phyloP scores from a whole-genome alignment of 2,113 vertebrate genomes.

The Polypterus senegalus region DNA sequence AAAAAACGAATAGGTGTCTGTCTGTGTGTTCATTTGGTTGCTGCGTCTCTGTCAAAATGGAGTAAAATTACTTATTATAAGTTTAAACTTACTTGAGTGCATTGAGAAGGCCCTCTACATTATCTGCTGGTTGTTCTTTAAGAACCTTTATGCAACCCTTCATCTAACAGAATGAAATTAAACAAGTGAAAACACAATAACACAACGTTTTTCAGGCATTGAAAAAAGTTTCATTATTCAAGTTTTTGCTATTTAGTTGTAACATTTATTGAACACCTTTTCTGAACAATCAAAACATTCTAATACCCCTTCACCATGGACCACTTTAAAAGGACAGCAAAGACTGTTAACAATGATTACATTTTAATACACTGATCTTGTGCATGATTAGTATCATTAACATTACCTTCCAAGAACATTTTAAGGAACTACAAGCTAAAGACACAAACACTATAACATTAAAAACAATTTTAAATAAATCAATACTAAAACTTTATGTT shows the following conservation, averaged over 20 bases:
- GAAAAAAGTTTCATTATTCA: too few relatives aligned
- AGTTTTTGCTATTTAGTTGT: too few relatives aligned
- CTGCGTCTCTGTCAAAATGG: neutral
- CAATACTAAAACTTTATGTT: neutral
- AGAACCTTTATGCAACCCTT: conserved; percentile 97
- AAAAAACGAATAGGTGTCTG: neutral
- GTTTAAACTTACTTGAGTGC: conserved; percentile 78
- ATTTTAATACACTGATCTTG: too few relatives aligned
- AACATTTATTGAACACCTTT: too few relatives aligned
- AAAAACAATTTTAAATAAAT: neutral
- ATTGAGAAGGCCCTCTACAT: conserved; percentile 91
- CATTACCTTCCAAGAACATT: too few relatives aligned
- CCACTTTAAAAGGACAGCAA: too few relatives aligned
- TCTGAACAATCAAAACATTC: too few relatives aligned
- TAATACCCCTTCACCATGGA: too few relatives aligned
- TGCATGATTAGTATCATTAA: too few relatives aligned
- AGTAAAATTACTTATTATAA: neutral
- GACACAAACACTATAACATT: neutral
- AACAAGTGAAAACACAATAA: neutral
- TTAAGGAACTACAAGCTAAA: too few relatives aligned
- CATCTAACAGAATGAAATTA: conserved; percentile 63
- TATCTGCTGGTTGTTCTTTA: conserved; percentile 94
- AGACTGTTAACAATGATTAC: too few relatives aligned
- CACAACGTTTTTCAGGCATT: neutral
- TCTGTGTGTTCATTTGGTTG: neutral